A percentile compares a stretch with the other conserved stretches of the same genome.
Conservation (phyloP, 1,140 invertebrate genomes). For the Mizuhopecten yessoensis region DNA sequence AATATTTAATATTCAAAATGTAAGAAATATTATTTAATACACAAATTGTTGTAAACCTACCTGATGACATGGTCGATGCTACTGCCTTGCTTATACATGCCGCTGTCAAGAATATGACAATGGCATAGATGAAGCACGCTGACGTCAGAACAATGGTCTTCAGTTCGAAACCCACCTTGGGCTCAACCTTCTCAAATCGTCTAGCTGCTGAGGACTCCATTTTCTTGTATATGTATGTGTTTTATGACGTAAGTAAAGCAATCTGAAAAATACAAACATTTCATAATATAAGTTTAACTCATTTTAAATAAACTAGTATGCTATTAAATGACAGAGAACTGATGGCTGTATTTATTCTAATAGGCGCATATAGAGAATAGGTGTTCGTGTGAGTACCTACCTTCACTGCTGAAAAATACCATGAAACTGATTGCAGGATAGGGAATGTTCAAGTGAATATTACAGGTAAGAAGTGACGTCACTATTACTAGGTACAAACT, state of each 20-base stretch:
- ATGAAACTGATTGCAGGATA: background rate
- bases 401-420: background rate
- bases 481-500: background rate
- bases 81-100: background rate
- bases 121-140: background rate
- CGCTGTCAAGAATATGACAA: background rate
- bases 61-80: background rate
- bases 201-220: background rate
- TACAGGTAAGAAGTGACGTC: background rate
- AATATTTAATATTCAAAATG: too few species aligned
- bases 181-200: background rate
- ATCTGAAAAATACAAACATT: conserved; percentile 7
- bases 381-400: background rate
- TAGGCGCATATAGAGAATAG: background rate
- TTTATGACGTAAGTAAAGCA: background rate
- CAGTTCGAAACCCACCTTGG: background rate
- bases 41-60: background rate
- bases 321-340: background rate
- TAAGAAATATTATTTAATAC: too few species aligned
- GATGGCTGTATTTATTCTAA: background rate
- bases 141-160: background rate
- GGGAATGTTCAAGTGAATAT: background rate
- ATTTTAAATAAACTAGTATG: background rate
- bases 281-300: background rate
- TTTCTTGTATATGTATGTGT: background rate